Evolutionary conservation across 2,797 vertebrate species (phyloP), one percentile per base, ranked within the genome.

Genomic region (Cottoperca gobio): DNA sequence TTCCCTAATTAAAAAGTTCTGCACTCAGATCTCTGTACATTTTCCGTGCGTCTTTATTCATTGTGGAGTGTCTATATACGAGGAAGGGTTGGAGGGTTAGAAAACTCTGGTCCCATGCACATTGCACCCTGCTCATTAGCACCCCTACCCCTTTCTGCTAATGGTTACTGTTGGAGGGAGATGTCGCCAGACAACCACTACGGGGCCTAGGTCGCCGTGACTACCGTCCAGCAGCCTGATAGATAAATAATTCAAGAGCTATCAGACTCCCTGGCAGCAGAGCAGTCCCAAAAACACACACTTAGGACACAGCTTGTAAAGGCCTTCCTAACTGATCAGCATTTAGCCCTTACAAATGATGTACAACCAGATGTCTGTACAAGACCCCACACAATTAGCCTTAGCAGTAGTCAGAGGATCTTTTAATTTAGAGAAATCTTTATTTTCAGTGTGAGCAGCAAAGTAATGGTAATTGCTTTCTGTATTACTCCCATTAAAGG

Each of bases 1-100:
- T 87, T 79, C 88, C 88, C 91, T 94, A 95, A 95, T 95, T 95
- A 94, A 94, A 94, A 95, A 94, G 91, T 94, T 93, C 87, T 92
- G 84, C 87, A 89, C 90, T 94, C 90, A 88, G 89, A 94, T 94
- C 89, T 90, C 90, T 86, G 87, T 82, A 92, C 92, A 92, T 92
- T 88, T 88, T 82, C 76, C 48, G 60, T 49, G 52, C 10, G n/a
- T 83, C 73, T 87, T 78, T 78, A 75, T 79, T 80, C 73, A 57
- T 67, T 8, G 26, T 45, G 55, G 79, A 52, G 23, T 73, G 80
- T 78, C 63, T 64, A 46, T 68, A 45, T 76, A 70, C 73, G 76
- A 66, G 60, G 79, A 73, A 61, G 67, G 79, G 69, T 79, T 85
- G 67, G 65, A 79, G 84, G 81, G 82, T 87, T 84, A 59, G 65